These are phyloP conservation scores for Ictalurus furcatus DNA, from an alignment of 2,113 vertebrate genomes.

Conservation along the genomic window DNA sequence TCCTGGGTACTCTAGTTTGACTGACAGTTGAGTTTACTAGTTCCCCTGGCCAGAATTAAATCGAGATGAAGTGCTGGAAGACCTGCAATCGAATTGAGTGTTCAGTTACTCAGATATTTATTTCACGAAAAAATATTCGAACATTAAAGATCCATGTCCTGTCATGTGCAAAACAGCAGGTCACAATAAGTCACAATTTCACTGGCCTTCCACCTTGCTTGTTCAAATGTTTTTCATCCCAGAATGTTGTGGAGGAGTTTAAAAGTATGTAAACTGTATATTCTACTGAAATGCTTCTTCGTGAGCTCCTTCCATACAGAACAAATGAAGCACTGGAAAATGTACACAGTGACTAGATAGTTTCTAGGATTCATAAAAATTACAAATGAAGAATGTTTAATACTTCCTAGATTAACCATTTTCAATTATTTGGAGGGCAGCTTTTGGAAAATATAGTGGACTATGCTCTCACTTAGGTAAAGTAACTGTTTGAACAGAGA, in stretches of 20 bases:
- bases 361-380: not conserved
- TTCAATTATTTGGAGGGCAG: conserved; percentile 17
- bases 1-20: conserved; percentile 35
- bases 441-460: not conserved
- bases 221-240: not conserved
- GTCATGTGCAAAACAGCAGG: not conserved
- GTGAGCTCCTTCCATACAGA: not conserved
- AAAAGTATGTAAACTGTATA: not conserved
- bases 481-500: conserved; percentile 46
- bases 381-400: conserved; percentile 1
- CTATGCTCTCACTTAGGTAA: conserved; percentile 26
- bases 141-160: conserved; percentile 13
- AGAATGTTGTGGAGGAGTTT: not conserved
- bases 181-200: conserved; percentile 5
- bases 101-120: not conserved
- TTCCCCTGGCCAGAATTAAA: conserved; percentile 37
- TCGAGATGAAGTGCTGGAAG: conserved; percentile 15
- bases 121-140: not conserved
- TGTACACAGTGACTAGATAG: not conserved
- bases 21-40: conserved; percentile 36
- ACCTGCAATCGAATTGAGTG: conserved; percentile 11
- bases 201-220: conserved; percentile 9
- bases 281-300: not conserved
- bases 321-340: not conserved
- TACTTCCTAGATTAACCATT: not conserved